Conservation (phyloP, 92 coral and sea anemone species). For the Epizoanthus illoricatus region DNA sequence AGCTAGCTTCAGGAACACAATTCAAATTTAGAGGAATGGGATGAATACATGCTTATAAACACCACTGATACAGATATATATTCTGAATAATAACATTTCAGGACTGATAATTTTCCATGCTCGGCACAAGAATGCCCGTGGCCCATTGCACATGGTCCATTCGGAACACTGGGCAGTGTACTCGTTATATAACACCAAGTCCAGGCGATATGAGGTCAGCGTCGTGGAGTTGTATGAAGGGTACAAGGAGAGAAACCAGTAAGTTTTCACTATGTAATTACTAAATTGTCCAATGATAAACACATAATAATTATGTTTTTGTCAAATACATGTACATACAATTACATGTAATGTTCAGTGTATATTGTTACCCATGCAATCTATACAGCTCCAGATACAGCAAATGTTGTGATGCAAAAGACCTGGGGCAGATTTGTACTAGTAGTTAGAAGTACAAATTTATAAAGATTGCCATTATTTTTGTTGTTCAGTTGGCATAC, state of each 20-base stretch:
- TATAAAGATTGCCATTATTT: background rate
- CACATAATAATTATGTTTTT: background rate
- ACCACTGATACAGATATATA: too few species aligned
- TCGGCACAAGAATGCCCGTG: conserved; percentile 95
- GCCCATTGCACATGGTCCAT: conserved; percentile 93
- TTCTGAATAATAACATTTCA: conserved; percentile 11
- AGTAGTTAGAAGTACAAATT: too few species aligned
- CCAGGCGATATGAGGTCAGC: conserved; percentile 88
- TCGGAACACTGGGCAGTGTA: conserved; percentile 98
- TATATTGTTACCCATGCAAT: too few species aligned
- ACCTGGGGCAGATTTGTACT: too few species aligned
- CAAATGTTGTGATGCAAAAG: too few species aligned
- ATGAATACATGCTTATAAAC: too few species aligned
- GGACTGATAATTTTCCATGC: conserved; percentile 82
- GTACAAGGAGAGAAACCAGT: conserved; percentile 90
- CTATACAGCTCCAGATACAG: too few species aligned
- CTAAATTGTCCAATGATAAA: too few species aligned
- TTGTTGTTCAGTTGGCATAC: background rate
- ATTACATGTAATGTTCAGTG: too few species aligned
- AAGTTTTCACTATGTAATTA: background rate
- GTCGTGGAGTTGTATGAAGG: conserved; percentile 97
- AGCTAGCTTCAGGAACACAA: background rate
- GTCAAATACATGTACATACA: too few species aligned
- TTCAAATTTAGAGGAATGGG: background rate
- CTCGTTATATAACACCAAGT: conserved; percentile 87